phyloP scores from a whole-genome alignment of 2,888 invertebrate genomes.

The Rutpela maculata region DNA sequence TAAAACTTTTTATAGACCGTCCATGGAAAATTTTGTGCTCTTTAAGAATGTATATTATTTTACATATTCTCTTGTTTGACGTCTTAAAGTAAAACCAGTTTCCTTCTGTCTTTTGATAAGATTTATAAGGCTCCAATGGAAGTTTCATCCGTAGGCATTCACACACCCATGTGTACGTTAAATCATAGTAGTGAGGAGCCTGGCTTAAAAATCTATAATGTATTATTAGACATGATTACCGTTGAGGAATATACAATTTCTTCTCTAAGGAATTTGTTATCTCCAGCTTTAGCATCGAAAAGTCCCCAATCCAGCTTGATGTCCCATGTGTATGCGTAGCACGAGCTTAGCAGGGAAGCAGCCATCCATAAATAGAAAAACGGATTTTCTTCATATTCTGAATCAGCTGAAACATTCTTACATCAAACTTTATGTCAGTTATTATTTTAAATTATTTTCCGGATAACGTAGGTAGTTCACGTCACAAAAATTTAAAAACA shows the following conservation, averaged over 20 bases:
- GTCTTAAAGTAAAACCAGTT: too few species aligned
- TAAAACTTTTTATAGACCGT: too few species aligned
- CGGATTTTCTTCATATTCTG: slow-evolving; percentile 79
- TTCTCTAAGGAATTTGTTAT: slow-evolving; percentile 93
- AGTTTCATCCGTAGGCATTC: too few species aligned
- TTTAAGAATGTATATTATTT: too few species aligned
- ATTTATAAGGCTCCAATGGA: too few species aligned
- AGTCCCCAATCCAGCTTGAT: slow-evolving; percentile 99
- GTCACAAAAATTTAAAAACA: too few species aligned
- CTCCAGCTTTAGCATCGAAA: slow-evolving; percentile 92
- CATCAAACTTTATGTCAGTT: slow-evolving; percentile 10
- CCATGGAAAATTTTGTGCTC: too few species aligned
- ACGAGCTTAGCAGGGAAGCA: slow-evolving; percentile 89
- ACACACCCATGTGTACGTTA: too few species aligned
- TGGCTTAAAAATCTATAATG: neutral
- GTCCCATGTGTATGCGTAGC: slow-evolving; percentile 98
- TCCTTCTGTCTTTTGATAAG: too few species aligned
- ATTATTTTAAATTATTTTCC: neutral
- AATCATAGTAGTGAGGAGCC: too few species aligned
- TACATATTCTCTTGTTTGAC: too few species aligned
- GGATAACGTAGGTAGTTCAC: too few species aligned
- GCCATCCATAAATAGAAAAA: slow-evolving; percentile 94
- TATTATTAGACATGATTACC: slow-evolving; percentile 73
- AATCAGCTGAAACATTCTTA: slow-evolving; percentile 37
- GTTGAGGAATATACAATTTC: slow-evolving; percentile 96